A percentile compares a stretch with the other conserved stretches of the same genome.
phyloP scores from a whole-genome alignment of 2,888 invertebrate genomes.

The Sussaba pulchella region DNA sequence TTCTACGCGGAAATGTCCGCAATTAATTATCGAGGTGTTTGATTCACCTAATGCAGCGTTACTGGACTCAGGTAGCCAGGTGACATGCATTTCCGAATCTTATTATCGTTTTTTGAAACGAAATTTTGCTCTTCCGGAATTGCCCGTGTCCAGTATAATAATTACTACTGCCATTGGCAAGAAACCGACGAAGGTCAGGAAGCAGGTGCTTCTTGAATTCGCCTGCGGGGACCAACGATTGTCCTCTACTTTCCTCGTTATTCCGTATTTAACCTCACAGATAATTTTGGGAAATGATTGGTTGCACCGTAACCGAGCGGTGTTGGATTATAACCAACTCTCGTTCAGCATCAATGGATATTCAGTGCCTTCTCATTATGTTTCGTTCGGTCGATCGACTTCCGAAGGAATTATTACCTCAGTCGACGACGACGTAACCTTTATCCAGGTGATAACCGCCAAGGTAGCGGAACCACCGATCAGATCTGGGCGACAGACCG shows the following conservation, averaged over 20 bases:
- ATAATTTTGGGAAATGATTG: conserved; percentile 61
- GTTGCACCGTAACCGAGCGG: conserved; percentile 7
- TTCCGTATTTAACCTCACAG: conserved; percentile 34
- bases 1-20: background rate
- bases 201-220: background rate
- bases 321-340: conserved; percentile 34
- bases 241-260: conserved; percentile 26
- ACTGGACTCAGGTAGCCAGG: background rate
- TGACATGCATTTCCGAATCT: background rate
- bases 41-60: background rate
- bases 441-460: conserved; percentile 29
- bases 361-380: background rate
- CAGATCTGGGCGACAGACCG: too few relatives aligned
- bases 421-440: conserved; percentile 24
- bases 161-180: conserved; percentile 55
- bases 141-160: conserved; percentile 52
- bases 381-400: conserved; percentile 13
- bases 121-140: background rate
- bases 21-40: background rate
- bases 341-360: conserved; percentile 1
- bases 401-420: conserved; percentile 12
- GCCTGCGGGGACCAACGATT: too few relatives aligned
- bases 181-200: conserved; percentile 24
- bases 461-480: too few relatives aligned
- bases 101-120: background rate